Evolutionary conservation across 2,113 vertebrate genomes (phyloP).

Genomic region (Sorex araneus): DNA sequence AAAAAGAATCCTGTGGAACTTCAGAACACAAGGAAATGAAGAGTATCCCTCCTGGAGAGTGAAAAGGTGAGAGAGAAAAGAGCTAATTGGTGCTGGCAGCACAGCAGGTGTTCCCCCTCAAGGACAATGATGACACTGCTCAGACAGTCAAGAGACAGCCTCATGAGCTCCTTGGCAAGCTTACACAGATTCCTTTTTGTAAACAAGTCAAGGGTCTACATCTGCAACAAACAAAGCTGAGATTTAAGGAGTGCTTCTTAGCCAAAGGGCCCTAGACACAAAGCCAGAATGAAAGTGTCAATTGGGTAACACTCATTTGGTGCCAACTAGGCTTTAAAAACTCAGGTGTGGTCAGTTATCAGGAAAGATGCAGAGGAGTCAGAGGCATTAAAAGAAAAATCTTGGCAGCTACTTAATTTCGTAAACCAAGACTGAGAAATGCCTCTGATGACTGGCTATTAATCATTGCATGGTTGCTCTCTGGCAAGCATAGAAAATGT

Average conservation of each 20-base stretch:
- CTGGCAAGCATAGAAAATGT: constrained; percentile 57
- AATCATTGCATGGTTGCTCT: constrained; percentile 67
- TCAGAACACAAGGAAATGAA: constrained; percentile 65
- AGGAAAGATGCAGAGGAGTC: constrained; percentile 64
- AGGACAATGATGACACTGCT: constrained; percentile 17
- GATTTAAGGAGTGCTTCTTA: constrained; percentile 5
- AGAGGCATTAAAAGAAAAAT: constrained; percentile 41
- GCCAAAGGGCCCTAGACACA: constrained; percentile 27
- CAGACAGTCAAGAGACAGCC: constrained; percentile 35
- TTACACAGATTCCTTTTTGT: constrained; percentile 24
- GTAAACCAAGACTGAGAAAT: constrained; percentile 66
- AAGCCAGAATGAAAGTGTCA: constrained; percentile 55
- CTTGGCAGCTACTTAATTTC: constrained; percentile 33
- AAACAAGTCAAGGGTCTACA: constrained; percentile 71
- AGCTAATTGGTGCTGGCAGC: constrained; percentile 69
- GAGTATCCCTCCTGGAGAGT: neutral
- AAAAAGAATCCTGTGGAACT: constrained; percentile 56
- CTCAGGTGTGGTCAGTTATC: constrained; percentile 53
- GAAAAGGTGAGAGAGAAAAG: constrained; percentile 23
- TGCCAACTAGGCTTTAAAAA: constrained; percentile 39
- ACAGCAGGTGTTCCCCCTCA: constrained; percentile 79
- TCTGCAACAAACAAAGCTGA: neutral
- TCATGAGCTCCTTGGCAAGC: constrained; percentile 17
- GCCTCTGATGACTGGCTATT: constrained; percentile 71
- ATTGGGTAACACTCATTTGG: constrained; percentile 43